Conservation (phyloP, 2,888 invertebrate species). For the Cinara cedri region DNA sequence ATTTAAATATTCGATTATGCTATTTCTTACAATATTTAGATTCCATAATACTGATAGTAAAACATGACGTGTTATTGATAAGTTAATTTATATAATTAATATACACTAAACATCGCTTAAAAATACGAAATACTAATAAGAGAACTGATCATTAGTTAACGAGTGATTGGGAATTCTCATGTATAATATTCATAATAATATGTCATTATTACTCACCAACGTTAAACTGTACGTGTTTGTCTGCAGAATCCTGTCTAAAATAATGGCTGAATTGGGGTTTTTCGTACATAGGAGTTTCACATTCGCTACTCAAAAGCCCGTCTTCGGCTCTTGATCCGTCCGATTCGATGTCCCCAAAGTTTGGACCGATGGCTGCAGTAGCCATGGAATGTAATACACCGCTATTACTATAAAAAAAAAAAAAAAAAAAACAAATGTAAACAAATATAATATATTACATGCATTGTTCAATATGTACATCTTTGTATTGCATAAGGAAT, state of each 20-base stretch:
- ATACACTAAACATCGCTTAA: no score
- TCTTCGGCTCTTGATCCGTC: slow-evolving; percentile 61
- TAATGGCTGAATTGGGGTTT: slow-evolving; percentile 63
- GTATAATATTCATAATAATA: no score
- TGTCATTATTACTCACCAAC: slow-evolving; percentile 59
- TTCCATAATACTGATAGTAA: no score
- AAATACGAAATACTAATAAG: no score
- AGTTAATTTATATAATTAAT: no score
- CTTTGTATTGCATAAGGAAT: not conserved
- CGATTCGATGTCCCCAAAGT: slow-evolving; percentile 36
- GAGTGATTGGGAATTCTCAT: no score
- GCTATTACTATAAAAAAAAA: slow-evolving; percentile 18
- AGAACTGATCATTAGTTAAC: no score
- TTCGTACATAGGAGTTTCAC: slow-evolving; percentile 64
- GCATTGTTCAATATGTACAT: no score
- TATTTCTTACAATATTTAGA: no score
- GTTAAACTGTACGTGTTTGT: slow-evolving; percentile 61
- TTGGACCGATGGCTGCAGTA: not conserved
- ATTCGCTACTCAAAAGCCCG: slow-evolving; percentile 60
- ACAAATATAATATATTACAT: not conserved
- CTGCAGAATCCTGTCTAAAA: slow-evolving; percentile 58
- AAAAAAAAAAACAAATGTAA: not conserved
- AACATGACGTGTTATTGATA: no score
- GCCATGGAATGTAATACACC: slow-evolving; percentile 3
- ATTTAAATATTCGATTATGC: no score